Base-by-base conservation (phyloP, 2,797 vertebrate genomes). In the Anolis apletophallus region DNA sequence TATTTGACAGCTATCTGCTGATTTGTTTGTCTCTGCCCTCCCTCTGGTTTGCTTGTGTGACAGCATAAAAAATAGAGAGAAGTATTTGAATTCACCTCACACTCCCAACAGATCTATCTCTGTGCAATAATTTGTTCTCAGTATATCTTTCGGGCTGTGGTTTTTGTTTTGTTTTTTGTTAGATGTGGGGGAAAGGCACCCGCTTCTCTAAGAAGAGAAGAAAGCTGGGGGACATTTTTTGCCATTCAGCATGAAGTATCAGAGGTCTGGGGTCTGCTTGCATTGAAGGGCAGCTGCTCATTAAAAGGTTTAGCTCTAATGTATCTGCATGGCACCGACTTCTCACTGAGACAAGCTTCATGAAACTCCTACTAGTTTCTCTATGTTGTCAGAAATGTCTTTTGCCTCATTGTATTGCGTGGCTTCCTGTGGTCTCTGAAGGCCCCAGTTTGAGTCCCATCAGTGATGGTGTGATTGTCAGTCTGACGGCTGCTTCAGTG, bases 261-360 rank as follows among this genome's bases (percentile, higher is more conserved):
- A 59, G 84, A 87, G 74, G 80, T 6, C 17, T 57, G 78, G 81
- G 78, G 40, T 5, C 23, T 21, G 0, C 8, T 87, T 52, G 26
- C 9, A 52, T 80, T 91, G 87, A 93, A 90, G 1, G 67, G 75
- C 75, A 85, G 84, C 75, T 59, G 1, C n/a, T 93, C 16, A 84
- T 91, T 91, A 91, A 92, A 90, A 88, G n/a, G 79, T 90, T 91
- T 80, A 59, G 61, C 57, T 94, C 80, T 0, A 87, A 34, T 3
- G 50, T n/a, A 82, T 19, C 29, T 83, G 9, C 85, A n/a, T 83
- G 76, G 88, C n/a, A 54, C 9, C 12, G 80, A 74, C 40, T 83
- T 89, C 87, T 85, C 13, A 32, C 67, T 87, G 86, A 64, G 86
- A 87, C 54, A 17, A 90, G 73, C 2, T n/a, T 85, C 73, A 0